These are phyloP conservation scores for Eleutherodactylus coqui DNA, from an alignment of 2,797 vertebrate species.

Conservation along the genomic window DNA sequence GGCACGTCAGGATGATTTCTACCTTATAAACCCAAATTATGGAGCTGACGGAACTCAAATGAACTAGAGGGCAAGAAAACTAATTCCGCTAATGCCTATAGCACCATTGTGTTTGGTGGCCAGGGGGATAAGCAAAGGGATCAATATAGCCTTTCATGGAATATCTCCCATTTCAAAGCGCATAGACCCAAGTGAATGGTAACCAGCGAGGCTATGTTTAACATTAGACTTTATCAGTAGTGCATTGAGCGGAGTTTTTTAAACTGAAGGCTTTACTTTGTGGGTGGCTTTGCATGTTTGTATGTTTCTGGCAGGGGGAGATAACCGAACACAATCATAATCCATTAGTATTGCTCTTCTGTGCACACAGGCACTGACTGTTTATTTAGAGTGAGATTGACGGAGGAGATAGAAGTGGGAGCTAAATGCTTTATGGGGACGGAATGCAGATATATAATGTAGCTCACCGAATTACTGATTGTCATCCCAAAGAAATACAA, in stretches of 20 bases:
- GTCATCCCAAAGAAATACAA: constrained; percentile 24
- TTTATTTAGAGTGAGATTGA: constrained; percentile 59
- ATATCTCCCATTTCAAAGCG: constrained; percentile 35
- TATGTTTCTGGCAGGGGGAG: constrained; percentile 57
- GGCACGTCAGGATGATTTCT: background rate
- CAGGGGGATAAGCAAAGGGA: background rate
- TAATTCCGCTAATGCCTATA: background rate
- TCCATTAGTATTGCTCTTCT: constrained; percentile 59
- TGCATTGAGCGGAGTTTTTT: constrained; percentile 43
- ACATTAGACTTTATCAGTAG: constrained; percentile 54
- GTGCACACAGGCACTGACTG: constrained; percentile 37
- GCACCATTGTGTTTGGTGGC: background rate
- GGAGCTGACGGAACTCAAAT: background rate
- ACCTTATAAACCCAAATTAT: background rate
- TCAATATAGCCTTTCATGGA: constrained; percentile 39
- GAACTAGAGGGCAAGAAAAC: background rate
- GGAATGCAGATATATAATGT: constrained; percentile 57
- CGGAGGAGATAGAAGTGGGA: constrained; percentile 58
- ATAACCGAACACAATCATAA: constrained; percentile 59
- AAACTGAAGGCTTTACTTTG: constrained; percentile 54
- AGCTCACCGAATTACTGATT: constrained; percentile 31
- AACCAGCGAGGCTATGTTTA: constrained; percentile 51
- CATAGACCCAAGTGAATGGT: constrained; percentile 30
- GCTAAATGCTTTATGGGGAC: constrained; percentile 56
- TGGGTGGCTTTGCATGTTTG: constrained; percentile 60